phyloP scores from a whole-genome alignment of 2,888 invertebrate genomes.

The Drosophila ezoana region DNA sequence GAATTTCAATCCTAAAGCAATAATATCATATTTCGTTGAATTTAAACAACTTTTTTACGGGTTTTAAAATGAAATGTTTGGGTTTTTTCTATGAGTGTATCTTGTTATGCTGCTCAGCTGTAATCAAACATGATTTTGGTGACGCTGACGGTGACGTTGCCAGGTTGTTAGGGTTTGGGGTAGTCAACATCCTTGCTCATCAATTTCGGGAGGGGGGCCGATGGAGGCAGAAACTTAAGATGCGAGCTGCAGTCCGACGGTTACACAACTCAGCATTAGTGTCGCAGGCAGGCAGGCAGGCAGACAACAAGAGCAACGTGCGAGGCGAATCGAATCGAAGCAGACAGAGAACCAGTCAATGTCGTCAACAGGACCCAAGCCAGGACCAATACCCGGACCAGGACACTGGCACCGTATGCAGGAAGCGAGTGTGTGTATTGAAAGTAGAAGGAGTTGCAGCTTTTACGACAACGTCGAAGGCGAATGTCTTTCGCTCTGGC shows the following conservation, averaged over 20 bases:
- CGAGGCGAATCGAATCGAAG: constrained; percentile 72
- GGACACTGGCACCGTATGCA: constrained; percentile 9
- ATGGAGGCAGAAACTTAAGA: constrained; percentile 23
- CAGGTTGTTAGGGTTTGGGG: constrained; percentile 5
- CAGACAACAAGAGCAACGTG: constrained; percentile 56
- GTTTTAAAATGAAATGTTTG: background rate
- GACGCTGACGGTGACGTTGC: constrained; percentile 29
- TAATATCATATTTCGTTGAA: no score
- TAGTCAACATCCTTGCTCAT: constrained; percentile 17
- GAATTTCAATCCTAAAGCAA: background rate
- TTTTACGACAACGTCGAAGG: constrained; percentile 42
- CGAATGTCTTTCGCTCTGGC: constrained; percentile 59
- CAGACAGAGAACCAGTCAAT: constrained; percentile 67
- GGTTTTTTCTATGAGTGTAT: constrained; percentile 2
- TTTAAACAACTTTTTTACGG: no score
- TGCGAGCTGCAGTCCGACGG: constrained; percentile 48
- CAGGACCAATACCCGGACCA: constrained; percentile 11
- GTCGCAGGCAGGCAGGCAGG: constrained; percentile 54
- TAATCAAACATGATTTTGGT: constrained; percentile 76
- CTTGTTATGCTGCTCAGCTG: constrained; percentile 75
- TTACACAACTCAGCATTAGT: constrained; percentile 77
- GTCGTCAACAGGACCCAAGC: constrained; percentile 60
- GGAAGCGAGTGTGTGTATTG: constrained; percentile 9
- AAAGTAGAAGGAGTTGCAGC: constrained; percentile 44
- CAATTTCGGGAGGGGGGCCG: constrained; percentile 26